A percentile compares a stretch with the other conserved stretches of the same genome.
Conservation (phyloP, 2,888 invertebrate species). For the Phyllotreta striolata region DNA sequence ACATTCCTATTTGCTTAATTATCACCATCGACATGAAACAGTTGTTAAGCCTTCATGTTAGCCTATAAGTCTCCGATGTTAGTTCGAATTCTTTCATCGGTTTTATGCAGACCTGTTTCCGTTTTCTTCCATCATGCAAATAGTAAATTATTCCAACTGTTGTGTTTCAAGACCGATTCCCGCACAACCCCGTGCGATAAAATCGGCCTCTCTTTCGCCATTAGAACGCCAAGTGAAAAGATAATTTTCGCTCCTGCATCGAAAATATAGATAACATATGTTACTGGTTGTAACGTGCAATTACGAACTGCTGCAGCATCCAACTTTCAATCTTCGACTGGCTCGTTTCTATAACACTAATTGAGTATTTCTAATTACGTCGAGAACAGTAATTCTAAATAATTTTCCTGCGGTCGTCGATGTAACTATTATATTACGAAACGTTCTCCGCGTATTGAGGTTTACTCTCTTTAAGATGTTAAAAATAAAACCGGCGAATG, state of each 20-base stretch:
- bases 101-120: too few relatives aligned
- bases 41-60: too few relatives aligned
- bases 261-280: conserved; percentile 37
- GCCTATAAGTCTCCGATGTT: too few relatives aligned
- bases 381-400: conserved; percentile 24
- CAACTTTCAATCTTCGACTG: conserved; percentile 32
- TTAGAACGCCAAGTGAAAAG: conserved; percentile 32
- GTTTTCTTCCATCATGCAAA: too few relatives aligned
- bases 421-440: conserved; percentile 16
- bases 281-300: conserved; percentile 44
- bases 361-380: conserved; percentile 28
- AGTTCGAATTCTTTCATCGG: too few relatives aligned
- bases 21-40: too few relatives aligned
- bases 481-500: conserved; percentile 11
- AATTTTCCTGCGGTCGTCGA: conserved; percentile 23
- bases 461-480: conserved; percentile 13
- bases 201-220: conserved; percentile 29
- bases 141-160: too few relatives aligned
- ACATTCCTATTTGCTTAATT: too few relatives aligned
- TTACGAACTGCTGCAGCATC: conserved; percentile 44
- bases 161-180: too few relatives aligned
- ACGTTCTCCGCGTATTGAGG: conserved; percentile 4
- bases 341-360: conserved; percentile 21
- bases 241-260: conserved; percentile 39
- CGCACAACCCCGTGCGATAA: conserved; percentile 13